Evolutionary conservation across 2,797 vertebrate species (phyloP), one percentile per base, ranked within the genome.

Genomic region (Lagodon rhomboides): DNA sequence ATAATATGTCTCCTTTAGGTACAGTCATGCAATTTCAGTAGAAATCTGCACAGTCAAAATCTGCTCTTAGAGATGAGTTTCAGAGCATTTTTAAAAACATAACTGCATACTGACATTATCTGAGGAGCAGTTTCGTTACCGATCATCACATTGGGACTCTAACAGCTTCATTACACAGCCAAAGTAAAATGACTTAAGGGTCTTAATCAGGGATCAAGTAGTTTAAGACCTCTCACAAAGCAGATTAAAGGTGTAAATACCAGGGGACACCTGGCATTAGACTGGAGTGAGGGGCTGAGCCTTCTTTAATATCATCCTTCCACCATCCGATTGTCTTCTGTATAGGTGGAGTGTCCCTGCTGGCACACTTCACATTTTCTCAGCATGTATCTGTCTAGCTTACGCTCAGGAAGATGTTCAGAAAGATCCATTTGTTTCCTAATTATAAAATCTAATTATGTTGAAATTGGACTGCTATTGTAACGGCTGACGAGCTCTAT

Each of bases 201-300:
- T 87, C 68, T 91, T 92, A 88, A 91, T 91, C 80, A 80, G 83
- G 75, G 85, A 88, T 90, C 83, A 88, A 86, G 87, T 72, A 64
- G 77, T 84, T 89, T 77, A 64, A 83, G 82, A 80, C 77, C 66
- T 79, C 89, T 85, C 68, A 71, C 59, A 75, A 87, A 77, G 84
- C 68, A 89, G 90, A 93, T 93, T 91, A 92, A 85, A 91, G 80
- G 77, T 82, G 63, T 69, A 88, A 88, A 80, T 77, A 88, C 75
- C 77, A 58, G 54, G 79, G 82, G 89, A 91, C 73, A 89, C 77
- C 76, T 87, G 85, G 82, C 68, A 84, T 90, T 83, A 72, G 63
- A 63, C 55, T 61, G 41, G 47, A 86, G 54, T 44, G n/a, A 67
- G 66, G 70, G 72, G 64, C 78, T 76, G 47, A 86, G 54, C 61